Evolutionary conservation across 2,797 vertebrate genomes (phyloP), one percentile per base, ranked within the genome.

Genomic region (Clarias fuscus): DNA sequence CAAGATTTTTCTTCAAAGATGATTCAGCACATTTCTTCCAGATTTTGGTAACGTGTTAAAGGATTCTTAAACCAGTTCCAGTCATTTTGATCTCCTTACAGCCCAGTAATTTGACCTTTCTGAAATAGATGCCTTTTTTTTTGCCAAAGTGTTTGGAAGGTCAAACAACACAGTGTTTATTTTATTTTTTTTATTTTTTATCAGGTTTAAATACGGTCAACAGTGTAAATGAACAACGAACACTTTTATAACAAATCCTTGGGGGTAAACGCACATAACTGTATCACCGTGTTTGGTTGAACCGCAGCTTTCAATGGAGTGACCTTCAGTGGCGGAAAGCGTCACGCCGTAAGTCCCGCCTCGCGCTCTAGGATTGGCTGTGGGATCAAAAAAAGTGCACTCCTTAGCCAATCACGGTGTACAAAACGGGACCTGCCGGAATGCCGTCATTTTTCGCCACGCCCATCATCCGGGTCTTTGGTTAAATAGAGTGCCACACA

Each of bases 401-500:
- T 27, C 0, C 0, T 24, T 6, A 65, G 40, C 72, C 84, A 78
- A 85, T 85, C 75, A 22, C 1, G 2, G 5, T 58, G 18, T 2
- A 17, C 2, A 18, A 78, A 13, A 24, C 62, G 43, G 73, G 48
- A 59, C 17, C 22, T 58, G 7, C n/a, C 27, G 14, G 33, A 27
- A 61, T 1, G 5, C 70, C 7, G 30, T 22, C 8, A 14, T 18
- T 27, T 40, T 7, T 17, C 6, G 13, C 5, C 72, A 85, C 27
- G 17, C 53, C 8, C 37, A 3, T 11, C 84, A 90, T 89, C 88
- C 90, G 90, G 88, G 90, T 14, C 40, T 65, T 83, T 53, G 1
- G 53, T 83, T 89, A 88, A 90, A 90, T 77, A 86, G 48, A 61
- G 84, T 62, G 81, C 13, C 43, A 75, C 24, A 89, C 91, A 91